These are phyloP conservation scores for Agrochola circellaris DNA, from an alignment of 2,888 invertebrate genomes.

Conservation along the genomic window DNA sequence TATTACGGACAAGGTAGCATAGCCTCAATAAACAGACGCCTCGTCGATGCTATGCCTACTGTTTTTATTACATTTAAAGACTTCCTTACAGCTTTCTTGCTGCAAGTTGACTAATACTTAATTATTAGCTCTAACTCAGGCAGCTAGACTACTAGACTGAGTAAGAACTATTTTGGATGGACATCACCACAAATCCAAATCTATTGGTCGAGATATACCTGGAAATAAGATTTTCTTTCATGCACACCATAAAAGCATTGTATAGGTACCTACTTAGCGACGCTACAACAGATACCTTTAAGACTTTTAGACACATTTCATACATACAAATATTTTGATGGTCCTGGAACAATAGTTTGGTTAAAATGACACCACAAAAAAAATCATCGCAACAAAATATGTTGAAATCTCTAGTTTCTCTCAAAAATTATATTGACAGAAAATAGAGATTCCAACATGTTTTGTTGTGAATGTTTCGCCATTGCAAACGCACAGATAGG, in stretches of 20 bases:
- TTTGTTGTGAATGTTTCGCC: too few species aligned
- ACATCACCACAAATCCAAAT: background rate
- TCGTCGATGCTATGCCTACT: background rate
- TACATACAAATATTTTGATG: background rate
- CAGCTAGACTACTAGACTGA: background rate
- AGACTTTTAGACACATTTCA: background rate
- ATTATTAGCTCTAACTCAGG: background rate
- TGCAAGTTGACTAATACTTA: background rate
- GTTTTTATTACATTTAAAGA: conserved; percentile 9
- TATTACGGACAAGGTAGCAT: background rate
- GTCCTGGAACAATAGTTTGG: too few species aligned
- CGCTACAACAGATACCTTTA: too few species aligned
- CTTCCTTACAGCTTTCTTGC: background rate
- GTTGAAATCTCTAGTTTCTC: too few species aligned
- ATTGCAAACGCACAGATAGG: too few species aligned
- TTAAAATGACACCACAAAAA: conserved; percentile 10
- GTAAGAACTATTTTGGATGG: too few species aligned
- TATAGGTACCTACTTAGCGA: background rate
- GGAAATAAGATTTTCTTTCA: background rate
- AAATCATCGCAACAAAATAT: too few species aligned
- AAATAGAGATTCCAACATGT: too few species aligned
- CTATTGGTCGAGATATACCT: too few species aligned
- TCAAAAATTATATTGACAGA: too few species aligned
- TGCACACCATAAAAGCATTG: background rate
- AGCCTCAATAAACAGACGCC: conserved; percentile 13